Conservation (phyloP, 2,888 invertebrate genomes). For the Rugalucina vietnamica region DNA sequence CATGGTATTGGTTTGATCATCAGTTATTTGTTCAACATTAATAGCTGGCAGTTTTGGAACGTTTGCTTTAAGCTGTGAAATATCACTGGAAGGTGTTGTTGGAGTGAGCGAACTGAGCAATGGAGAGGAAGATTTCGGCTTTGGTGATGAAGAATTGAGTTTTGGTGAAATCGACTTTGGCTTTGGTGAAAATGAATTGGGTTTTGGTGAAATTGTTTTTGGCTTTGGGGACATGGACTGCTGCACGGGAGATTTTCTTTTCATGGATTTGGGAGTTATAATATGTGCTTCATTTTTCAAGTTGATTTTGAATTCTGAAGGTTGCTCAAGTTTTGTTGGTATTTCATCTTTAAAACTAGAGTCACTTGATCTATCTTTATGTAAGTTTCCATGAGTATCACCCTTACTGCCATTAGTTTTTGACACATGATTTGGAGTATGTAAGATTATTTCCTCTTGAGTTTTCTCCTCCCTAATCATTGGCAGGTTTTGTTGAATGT, state of each 20-base stretch:
- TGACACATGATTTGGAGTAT: not conserved
- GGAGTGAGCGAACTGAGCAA: not conserved
- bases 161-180: conserved; percentile 11
- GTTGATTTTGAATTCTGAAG: not conserved
- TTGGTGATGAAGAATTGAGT: not conserved
- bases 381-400: not conserved
- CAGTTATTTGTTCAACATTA: not conserved
- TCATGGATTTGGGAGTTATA: not conserved
- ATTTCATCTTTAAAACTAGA: conserved; percentile 29
- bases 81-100: not conserved
- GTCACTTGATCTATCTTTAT: conserved; percentile 5
- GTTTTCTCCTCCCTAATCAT: conserved; percentile 67
- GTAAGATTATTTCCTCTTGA: conserved; percentile 63
- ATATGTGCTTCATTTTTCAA: not conserved
- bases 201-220: not conserved
- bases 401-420: not conserved
- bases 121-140: not conserved
- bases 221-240: not conserved
- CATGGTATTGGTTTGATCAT: not conserved
- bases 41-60: conserved; percentile 45
- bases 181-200: conserved; percentile 19
- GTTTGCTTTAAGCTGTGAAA: not conserved
- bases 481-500: conserved; percentile 47
- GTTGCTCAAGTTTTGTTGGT: not conserved
- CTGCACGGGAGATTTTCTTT: not conserved